These are phyloP conservation scores for Andrena trimmerana DNA, from an alignment of 2,888 invertebrate species.

Conservation along the genomic window DNA sequence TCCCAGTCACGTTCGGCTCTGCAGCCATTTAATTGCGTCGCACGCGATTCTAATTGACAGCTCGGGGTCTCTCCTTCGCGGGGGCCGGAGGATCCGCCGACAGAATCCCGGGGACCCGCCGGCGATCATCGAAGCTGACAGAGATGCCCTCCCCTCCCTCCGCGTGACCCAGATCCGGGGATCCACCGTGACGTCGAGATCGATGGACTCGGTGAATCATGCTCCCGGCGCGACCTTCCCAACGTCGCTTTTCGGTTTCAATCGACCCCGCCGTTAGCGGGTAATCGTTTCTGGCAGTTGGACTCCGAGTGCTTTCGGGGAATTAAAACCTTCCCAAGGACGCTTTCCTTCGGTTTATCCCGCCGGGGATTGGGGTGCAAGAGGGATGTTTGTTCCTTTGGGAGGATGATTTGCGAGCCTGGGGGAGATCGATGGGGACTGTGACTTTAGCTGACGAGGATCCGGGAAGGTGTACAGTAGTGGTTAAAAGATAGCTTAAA, in stretches of 20 bases:
- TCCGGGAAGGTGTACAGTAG: too few species aligned
- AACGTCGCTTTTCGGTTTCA: not conserved
- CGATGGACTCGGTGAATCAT: constrained; percentile 2
- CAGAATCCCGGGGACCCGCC: not conserved
- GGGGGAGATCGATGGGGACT: too few species aligned
- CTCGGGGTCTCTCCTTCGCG: constrained; percentile 34
- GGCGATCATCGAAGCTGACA: constrained; percentile 49
- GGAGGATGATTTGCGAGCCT: too few species aligned
- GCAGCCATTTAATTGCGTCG: constrained; percentile 72
- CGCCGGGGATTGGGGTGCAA: too few species aligned
- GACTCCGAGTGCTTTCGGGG: not conserved
- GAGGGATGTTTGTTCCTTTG: too few species aligned
- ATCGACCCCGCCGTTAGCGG: not conserved
- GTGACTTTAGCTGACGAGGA: too few species aligned
- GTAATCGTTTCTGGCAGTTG: constrained; percentile 15
- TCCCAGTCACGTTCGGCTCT: constrained; percentile 78
- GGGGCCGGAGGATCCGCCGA: not conserved
- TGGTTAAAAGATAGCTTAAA: too few species aligned
- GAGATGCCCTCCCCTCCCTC: not conserved
- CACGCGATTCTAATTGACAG: constrained; percentile 74
- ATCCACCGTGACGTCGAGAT: constrained; percentile 19
- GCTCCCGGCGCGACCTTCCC: not conserved
- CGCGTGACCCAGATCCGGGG: constrained; percentile 34
- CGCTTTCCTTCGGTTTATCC: not conserved
- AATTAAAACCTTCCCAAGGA: not conserved